phyloP scores from a whole-genome alignment of 2,888 invertebrate species.

The Harpalus rufipes region DNA sequence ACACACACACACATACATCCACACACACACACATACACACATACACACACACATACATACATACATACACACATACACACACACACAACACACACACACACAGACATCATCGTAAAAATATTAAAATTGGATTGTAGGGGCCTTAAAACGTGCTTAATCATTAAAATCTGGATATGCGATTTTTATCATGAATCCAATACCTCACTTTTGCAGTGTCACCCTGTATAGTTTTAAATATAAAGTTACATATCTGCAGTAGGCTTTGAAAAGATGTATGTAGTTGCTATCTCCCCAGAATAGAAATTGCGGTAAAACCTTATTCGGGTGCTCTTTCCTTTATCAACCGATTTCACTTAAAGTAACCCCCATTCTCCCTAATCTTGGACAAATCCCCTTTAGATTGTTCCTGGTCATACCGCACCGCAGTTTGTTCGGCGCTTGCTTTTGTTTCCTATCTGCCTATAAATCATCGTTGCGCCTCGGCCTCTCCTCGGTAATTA shows the following conservation, averaged over 20 bases:
- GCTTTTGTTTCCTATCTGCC: constrained; percentile 58
- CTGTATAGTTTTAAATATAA: no score
- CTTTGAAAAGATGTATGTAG: background rate
- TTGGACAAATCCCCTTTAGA: background rate
- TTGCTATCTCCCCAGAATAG: background rate
- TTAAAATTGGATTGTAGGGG: no score
- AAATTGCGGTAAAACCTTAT: background rate
- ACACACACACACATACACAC: no score
- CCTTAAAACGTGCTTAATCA: no score
- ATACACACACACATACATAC: no score
- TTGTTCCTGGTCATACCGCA: background rate
- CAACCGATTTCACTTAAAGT: background rate
- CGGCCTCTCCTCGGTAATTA: constrained; percentile 55
- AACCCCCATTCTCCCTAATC: background rate
- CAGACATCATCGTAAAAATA: no score
- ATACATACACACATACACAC: no score
- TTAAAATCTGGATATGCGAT: no score
- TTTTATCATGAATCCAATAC: no score
- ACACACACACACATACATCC: no score
- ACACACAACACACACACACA: no score
- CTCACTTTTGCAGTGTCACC: no score
- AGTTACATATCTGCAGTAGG: background rate
- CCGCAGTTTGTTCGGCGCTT: background rate
- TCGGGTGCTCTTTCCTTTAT: background rate
- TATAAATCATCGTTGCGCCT: constrained; percentile 61